Evolutionary conservation across 2,113 vertebrate species (phyloP), one percentile per base, ranked within the genome.

Genomic region (Ochotona princeps): DNA sequence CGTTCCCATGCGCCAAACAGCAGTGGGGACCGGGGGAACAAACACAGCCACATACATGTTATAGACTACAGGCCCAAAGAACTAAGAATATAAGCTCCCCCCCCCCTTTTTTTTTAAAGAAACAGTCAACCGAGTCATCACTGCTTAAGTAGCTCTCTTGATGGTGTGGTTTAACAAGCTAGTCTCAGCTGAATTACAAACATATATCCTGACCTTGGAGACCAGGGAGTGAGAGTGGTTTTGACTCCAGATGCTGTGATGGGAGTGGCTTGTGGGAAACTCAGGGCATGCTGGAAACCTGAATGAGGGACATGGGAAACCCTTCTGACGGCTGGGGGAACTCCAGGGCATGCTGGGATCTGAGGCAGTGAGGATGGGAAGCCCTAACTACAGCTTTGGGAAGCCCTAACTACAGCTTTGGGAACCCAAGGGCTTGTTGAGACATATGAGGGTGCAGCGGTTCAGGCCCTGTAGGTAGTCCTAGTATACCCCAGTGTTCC

Each of bases 71-170:
- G 89, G 92, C 38, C 79, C 83, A 87, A 91, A 89, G 66, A 83
- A 51, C 94, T 88, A 78, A 51, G 87, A 95, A 87, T 83, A 92
- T 91, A 51, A 95, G 63, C 51, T 32, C 86, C 78, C 12, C n/a
- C n/a, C n/a, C n/a, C n/a, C n/a, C 38, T 44, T 44, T 44, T 57
- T 80, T 88, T 81, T 93, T 13, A 11, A 85, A 95, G 83, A 89
- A 87, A 84, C 47, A 65, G 63, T 86, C 72, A 87, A 44, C 86
- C 78, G 73, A 94, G 83, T 73, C 75, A 47, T 89, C 54, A 92
- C 51, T 87, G 69, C 83, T 93, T 94, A 91, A 78, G 87, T 80
- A 87, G 83, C 44, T 87, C 72, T 92, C 65, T 87, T 51, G 91
- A 82, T 70, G 57, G 12, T 89, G 70, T 84, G 21, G 13, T 80